Conservation (phyloP, 1,140 invertebrate species). For the Sarcophaga peregrina region DNA sequence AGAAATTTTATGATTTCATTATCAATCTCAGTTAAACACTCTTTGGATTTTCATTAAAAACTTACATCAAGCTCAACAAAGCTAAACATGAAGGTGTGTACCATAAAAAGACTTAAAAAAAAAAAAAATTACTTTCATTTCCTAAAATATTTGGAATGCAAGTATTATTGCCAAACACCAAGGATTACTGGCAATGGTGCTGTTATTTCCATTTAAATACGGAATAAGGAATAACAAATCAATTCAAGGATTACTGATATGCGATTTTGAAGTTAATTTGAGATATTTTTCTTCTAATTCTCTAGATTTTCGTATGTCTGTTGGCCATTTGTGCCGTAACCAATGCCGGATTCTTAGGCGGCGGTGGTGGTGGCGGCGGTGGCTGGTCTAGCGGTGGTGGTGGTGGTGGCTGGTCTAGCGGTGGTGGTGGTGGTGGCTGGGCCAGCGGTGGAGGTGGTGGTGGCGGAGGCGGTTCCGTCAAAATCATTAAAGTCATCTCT, state of each 20-base stretch:
- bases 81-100: slow-evolving; percentile 34
- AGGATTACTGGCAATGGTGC: slow-evolving; percentile 6
- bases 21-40: slow-evolving; percentile 17
- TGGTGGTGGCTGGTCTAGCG: slow-evolving; percentile 50
- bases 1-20: not conserved
- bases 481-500: not conserved
- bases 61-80: slow-evolving; percentile 13
- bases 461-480: slow-evolving; percentile 30
- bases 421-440: slow-evolving; percentile 35
- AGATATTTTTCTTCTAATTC: slow-evolving; percentile 31
- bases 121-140: not conserved
- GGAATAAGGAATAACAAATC: not conserved
- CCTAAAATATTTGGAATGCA: not conserved
- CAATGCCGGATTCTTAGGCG: slow-evolving; percentile 56
- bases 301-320: slow-evolving; percentile 59
- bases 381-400: slow-evolving; percentile 43
- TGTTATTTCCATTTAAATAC: not conserved
- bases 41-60: slow-evolving; percentile 26
- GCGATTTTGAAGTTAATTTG: not conserved
- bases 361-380: slow-evolving; percentile 50
- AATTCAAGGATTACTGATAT: not conserved
- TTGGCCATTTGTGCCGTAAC: slow-evolving; percentile 59
- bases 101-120: not conserved
- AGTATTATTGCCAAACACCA: slow-evolving; percentile 26
- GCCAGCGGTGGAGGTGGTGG: slow-evolving; percentile 5